Percentiles rank a stretch among this genome's conserved stretches.
Conservation (phyloP, 2,797 vertebrate species). For the Sarcoramphus papa region DNA sequence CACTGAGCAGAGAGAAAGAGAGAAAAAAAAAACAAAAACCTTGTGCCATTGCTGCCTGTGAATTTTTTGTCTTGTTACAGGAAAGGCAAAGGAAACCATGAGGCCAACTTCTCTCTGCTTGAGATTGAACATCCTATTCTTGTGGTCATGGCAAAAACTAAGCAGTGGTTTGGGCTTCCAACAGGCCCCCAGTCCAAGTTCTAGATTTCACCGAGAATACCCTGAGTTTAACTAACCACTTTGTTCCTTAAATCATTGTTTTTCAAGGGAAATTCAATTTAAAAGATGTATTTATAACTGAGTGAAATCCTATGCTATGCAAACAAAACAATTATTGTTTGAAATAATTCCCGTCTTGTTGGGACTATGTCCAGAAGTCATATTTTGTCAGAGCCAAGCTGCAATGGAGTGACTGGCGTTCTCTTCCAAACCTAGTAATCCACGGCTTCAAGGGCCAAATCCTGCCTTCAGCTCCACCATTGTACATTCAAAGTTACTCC, state of each 20-base stretch:
- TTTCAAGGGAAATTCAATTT: conserved; percentile 50
- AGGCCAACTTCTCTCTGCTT: not conserved
- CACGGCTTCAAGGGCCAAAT: not conserved
- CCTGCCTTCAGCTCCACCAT: not conserved
- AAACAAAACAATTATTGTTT: conserved; percentile 25
- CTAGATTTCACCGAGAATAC: not conserved
- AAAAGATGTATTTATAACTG: conserved; percentile 16
- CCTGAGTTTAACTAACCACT: not conserved
- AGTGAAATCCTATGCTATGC: conserved; percentile 25
- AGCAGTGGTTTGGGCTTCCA: not conserved
- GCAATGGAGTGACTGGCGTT: not conserved
- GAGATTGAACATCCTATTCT: conserved; percentile 5
- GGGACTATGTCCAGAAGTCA: conserved; percentile 13
- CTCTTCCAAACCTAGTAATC: conserved; percentile 42
- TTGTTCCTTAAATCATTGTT: conserved; percentile 13
- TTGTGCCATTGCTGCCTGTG: not conserved
- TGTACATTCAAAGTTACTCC: not conserved
- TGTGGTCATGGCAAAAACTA: conserved; percentile 7
- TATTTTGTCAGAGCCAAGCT: conserved; percentile 35
- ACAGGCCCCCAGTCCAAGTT: not conserved
- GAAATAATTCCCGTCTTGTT: conserved; percentile 12
- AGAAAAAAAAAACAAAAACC: not conserved
- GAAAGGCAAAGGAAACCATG: not conserved
- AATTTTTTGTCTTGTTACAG: conserved; percentile 13
- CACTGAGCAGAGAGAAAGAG: not conserved